Percentiles rank a stretch among this genome's conserved stretches.
Conservation (phyloP, 2,888 invertebrate genomes). For the Dryocosmus kuriphilus region DNA sequence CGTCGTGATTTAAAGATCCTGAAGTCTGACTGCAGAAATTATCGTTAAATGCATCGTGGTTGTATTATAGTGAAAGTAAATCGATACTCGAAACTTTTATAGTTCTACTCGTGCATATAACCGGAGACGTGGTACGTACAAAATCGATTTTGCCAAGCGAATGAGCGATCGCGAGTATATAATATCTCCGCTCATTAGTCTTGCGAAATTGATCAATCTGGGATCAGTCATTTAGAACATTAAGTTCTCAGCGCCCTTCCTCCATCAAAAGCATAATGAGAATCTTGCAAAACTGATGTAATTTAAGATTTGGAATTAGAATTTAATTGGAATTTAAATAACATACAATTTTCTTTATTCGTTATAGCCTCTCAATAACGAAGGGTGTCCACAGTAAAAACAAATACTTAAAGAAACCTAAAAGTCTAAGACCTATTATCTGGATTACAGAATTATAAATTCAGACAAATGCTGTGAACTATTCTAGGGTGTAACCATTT, state of each 20-base stretch:
- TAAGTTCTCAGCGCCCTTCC: slow-evolving; percentile 25
- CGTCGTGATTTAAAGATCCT: slow-evolving; percentile 25
- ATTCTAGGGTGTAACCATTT: too few relatives aligned
- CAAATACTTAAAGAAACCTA: background rate
- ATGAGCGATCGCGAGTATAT: background rate
- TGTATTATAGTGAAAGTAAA: slow-evolving; percentile 26
- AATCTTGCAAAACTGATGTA: background rate
- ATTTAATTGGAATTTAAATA: slow-evolving; percentile 2
- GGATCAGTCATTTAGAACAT: slow-evolving; percentile 37
- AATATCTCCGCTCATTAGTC: slow-evolving; percentile 35
- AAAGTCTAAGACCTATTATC: background rate
- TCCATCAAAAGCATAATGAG: slow-evolving; percentile 16
- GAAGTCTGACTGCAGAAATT: slow-evolving; percentile 4
- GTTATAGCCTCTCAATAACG: background rate
- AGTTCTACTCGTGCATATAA: background rate
- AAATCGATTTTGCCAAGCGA: slow-evolving; percentile 30
- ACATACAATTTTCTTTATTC: background rate
- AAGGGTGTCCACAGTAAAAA: background rate
- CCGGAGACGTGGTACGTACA: background rate
- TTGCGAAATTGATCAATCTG: slow-evolving; percentile 38
- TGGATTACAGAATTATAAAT: too few relatives aligned
- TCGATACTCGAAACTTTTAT: slow-evolving; percentile 21
- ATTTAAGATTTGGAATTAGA: background rate
- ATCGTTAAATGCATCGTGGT: slow-evolving; percentile 10
- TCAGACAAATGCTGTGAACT: too few relatives aligned